These are phyloP conservation scores for Bovichtus variegatus DNA, from an alignment of 2,797 vertebrate genomes.

Conservation along the genomic window DNA sequence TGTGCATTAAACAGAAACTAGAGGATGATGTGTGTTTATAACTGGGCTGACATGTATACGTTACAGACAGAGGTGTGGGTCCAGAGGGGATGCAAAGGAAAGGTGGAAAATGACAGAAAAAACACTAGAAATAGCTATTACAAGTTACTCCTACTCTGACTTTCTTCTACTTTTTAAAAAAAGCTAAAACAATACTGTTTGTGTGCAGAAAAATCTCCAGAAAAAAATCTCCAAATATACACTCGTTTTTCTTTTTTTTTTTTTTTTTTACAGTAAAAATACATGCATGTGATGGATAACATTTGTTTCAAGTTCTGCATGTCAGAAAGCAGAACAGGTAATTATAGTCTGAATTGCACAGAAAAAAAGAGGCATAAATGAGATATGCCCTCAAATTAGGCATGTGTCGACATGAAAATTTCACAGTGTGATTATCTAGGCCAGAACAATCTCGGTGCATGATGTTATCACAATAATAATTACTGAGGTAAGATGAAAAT, in stretches of 20 bases:
- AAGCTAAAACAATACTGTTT: neutral
- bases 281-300: slow-evolving; percentile 14
- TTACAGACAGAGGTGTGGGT: neutral
- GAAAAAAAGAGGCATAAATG: slow-evolving; percentile 43
- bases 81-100: neutral
- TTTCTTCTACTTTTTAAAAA: neutral
- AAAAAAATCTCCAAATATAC: too few species aligned
- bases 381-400: slow-evolving; percentile 41
- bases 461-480: slow-evolving; percentile 37
- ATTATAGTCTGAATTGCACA: slow-evolving; percentile 34
- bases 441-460: slow-evolving; percentile 5
- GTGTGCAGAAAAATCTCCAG: neutral
- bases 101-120: neutral
- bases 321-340: slow-evolving; percentile 25
- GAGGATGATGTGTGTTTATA: slow-evolving; percentile 8
- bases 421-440: slow-evolving; percentile 28
- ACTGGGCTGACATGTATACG: slow-evolving; percentile 11
- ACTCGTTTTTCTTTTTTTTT: too few species aligned
- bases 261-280: too few species aligned
- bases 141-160: neutral
- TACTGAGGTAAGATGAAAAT: slow-evolving; percentile 5
- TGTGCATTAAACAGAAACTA: slow-evolving; percentile 34
- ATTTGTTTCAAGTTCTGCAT: slow-evolving; percentile 18
- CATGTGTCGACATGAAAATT: slow-evolving; percentile 38
- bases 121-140: neutral